Base-by-base conservation (phyloP, 2,113 vertebrate genomes). In the Anguilla japonica region DNA sequence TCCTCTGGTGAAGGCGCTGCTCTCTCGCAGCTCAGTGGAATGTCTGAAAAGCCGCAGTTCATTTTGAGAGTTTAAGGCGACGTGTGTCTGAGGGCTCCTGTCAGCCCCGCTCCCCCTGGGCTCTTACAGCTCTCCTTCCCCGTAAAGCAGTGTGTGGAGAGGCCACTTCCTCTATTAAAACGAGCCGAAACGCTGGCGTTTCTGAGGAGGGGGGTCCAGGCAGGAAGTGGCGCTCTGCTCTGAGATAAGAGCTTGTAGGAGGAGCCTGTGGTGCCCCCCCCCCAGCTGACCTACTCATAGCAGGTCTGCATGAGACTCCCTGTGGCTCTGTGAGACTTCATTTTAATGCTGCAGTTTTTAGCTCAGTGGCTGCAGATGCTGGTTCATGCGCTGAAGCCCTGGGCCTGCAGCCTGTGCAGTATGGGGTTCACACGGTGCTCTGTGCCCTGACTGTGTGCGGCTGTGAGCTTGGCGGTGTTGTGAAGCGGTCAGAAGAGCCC, bases 281-380 rank as follows among this genome's bases (percentile, higher is more conserved):
- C 92, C 87, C 0, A 43, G 92, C 88, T 92, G 93, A 93, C 89
- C 92, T 34, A 16, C 18, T 8, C 15, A 15, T 56, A 15, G 53
- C 15, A 56, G 8, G 53, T 3, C 53, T 56, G 53, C 3, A 56
- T 56, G 53, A 15, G 34, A 34, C 34, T 34, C 34, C 34, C 34
- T 46, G 43, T 60, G 8, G 22, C 60, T 67, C 20, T 6, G 3
- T 8, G 3, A 60, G 56, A 9, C 56, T 60, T 20, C 56, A 60
- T 60, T 78, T 78, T 29, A 78, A 29, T 22, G 22, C 22, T 34
- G 3, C 56, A 3, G 14, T 20, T 60, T 15, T 60, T 20, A 60
- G 4, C 56, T 16, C 14, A 60, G 18, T 60, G 56, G 56, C 56
- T 18, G 56, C 56, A 18, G 9, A 56, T 60, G 9, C 56, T 60